Evolutionary conservation across 1,140 invertebrate genomes (phyloP), one percentile per base, ranked within the genome.

Genomic region (Trichonephila clavipes): DNA sequence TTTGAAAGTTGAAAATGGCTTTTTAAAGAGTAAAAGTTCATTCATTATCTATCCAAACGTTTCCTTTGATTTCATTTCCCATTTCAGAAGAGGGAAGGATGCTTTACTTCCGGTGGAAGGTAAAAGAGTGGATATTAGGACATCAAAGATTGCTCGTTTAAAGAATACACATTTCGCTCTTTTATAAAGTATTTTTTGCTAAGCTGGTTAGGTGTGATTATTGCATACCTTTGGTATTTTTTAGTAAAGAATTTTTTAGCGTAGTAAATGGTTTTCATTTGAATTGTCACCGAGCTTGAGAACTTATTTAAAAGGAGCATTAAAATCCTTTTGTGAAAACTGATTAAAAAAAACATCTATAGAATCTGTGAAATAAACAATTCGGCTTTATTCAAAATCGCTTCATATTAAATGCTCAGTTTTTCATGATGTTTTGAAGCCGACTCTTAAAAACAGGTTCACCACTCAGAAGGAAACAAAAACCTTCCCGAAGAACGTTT

Each of bases 1-100:
- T 83, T 77, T 77, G 72, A 77, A 77, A 77, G 72, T 77, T 83
- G 82, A 51, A 58, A 83, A 83, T 83, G 82, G 82, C 82, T 83
- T 83, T 83, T 59, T 77, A 59, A 83, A 58, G 82, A 59, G 51
- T 83, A 83, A 83, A 83, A 83, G 51, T 83, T 83, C 51, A 59
- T 59, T 59, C 82, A 59, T 83, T 83, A 83, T 83, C 82, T 77
- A 34, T 77, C 72, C 72, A 77, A 69, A 77, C 72, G 72, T 77
- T 77, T 77, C 72, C 72, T 77, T 77, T 83, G 82, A 59, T 83
- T 83, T 51, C 44, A 59, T 58, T 83, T 51, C 82, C 82, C 82
- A 83, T 83, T 83, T 83, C 44, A 77, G 51, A 83, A 24, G 40
- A 83, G 40, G 82, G 82, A 83, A 83, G 82, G 82, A 83, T 58